Evolutionary conservation across 2,888 invertebrate genomes (phyloP).

Genomic region (Drosophila austrosaltans): DNA sequence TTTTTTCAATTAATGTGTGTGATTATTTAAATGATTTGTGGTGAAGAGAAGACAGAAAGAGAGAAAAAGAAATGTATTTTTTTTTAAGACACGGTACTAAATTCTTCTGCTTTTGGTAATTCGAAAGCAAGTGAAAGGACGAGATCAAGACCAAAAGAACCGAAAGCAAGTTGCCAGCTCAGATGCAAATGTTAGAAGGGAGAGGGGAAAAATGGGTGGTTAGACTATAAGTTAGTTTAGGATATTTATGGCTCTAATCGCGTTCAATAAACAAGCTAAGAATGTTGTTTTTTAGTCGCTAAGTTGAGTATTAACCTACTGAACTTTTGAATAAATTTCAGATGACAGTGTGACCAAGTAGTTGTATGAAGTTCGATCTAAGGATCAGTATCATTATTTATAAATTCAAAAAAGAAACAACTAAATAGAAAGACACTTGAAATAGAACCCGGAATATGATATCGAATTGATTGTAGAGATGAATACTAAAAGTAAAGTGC

Average conservation of each 20-base stretch:
- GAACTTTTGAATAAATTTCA: not conserved
- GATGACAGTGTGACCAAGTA: not conserved
- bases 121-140: not conserved
- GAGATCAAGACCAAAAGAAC: constrained; percentile 1
- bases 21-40: constrained; percentile 47
- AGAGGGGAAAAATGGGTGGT: not conserved
- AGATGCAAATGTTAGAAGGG: not conserved
- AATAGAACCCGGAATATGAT: not conserved
- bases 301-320: not conserved
- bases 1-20: constrained; percentile 47
- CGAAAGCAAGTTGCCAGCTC: constrained; percentile 6
- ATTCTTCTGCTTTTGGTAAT: not conserved
- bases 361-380: not conserved
- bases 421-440: not conserved
- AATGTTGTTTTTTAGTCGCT: not conserved
- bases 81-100: constrained; percentile 2
- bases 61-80: constrained; percentile 50
- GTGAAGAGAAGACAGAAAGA: constrained; percentile 62
- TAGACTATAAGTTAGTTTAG: constrained; percentile 4
- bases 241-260: not conserved
- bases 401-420: no score
- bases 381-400: not conserved
- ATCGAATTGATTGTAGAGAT: not conserved
- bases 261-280: constrained; percentile 1
- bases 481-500: not conserved